Conservation (phyloP, 2,888 invertebrate species). For the Opisthograptis luteolata region DNA sequence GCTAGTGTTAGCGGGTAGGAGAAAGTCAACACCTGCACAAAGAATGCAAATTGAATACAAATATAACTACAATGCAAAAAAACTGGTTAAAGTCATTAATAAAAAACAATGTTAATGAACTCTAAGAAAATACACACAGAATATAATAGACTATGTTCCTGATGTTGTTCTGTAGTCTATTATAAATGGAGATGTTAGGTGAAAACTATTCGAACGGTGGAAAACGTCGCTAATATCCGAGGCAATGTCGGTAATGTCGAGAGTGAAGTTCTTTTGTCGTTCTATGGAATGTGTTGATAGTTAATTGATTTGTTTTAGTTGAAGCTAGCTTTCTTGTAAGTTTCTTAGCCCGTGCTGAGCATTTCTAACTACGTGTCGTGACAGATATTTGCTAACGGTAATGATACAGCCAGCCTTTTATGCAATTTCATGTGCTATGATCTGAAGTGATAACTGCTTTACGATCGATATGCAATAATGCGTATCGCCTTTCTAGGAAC, state of each 20-base stretch:
- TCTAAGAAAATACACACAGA: constrained; percentile 59
- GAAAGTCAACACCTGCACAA: constrained; percentile 83
- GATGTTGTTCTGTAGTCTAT: constrained; percentile 52
- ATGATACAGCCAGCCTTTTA: constrained; percentile 11
- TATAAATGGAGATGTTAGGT: constrained; percentile 53
- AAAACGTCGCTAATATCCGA: constrained; percentile 75
- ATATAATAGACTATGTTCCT: constrained; percentile 58
- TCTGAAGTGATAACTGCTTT: no score
- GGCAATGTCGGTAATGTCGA: constrained; percentile 37
- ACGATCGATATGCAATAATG: no score
- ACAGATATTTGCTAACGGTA: constrained; percentile 23
- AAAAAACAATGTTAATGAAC: constrained; percentile 72
- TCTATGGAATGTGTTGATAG: constrained; percentile 58
- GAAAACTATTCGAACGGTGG: constrained; percentile 58
- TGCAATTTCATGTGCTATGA: constrained; percentile 2
- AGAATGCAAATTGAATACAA: constrained; percentile 80
- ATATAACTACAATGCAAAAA: constrained; percentile 80
- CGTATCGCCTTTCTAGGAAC: no score
- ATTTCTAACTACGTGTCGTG: constrained; percentile 60
- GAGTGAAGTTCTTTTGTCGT: constrained; percentile 33
- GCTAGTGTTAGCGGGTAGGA: constrained; percentile 82
- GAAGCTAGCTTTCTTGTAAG: constrained; percentile 74
- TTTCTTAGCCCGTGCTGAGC: constrained; percentile 60
- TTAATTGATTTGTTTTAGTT: constrained; percentile 79
- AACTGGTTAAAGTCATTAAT: constrained; percentile 68